A percentile compares a stretch with the other conserved stretches of the same genome.
phyloP scores from a whole-genome alignment of 1,140 invertebrate species.

The Geopemphigus sp. region DNA sequence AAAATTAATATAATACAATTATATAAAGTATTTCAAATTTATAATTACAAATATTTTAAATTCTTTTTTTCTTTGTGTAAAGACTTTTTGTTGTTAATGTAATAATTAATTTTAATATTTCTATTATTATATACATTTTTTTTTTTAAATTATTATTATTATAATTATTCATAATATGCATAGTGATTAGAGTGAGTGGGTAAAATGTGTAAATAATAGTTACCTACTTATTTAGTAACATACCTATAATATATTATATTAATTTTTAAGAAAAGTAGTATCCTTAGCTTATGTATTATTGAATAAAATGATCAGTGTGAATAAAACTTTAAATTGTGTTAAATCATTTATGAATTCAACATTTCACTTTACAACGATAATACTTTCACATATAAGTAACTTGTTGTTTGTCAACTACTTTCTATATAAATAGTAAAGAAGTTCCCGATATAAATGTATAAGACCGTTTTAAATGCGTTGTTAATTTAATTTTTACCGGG shows the following conservation, averaged over 20 bases:
- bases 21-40: not conserved
- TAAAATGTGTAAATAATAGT: constrained; percentile 29
- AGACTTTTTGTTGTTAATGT: constrained; percentile 33
- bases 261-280: constrained; percentile 1
- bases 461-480: too few relatives aligned
- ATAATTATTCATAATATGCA: not conserved
- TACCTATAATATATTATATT: not conserved
- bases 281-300: constrained; percentile 14
- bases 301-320: constrained; percentile 30
- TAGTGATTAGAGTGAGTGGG: not conserved
- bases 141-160: not conserved
- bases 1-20: constrained; percentile 1
- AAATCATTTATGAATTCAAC: too few relatives aligned
- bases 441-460: too few relatives aligned
- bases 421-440: too few relatives aligned
- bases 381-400: too few relatives aligned
- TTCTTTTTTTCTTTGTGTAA: constrained; percentile 27
- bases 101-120: not conserved
- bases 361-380: too few relatives aligned
- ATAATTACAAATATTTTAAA: not conserved
- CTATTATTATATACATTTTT: constrained; percentile 5
- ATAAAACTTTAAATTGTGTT: not conserved
- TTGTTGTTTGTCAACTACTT: too few relatives aligned
- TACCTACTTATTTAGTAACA: constrained; percentile 19
- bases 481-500: too few relatives aligned